Conservation (phyloP, 2,797 vertebrate genomes). For the Decapterus maruadsi region DNA sequence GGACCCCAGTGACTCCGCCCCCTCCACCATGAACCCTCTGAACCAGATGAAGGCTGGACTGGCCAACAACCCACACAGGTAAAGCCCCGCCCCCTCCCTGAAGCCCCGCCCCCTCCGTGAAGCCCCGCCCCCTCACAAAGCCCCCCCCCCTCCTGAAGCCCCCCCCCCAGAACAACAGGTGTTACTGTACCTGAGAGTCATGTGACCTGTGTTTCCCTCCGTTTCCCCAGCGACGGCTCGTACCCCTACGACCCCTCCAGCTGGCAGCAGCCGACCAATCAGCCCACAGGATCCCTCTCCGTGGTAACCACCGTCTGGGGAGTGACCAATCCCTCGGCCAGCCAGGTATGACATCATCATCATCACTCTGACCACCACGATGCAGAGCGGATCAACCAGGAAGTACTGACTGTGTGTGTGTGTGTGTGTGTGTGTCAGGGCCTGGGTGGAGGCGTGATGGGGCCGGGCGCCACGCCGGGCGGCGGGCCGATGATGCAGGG, state of each 20-base stretch:
- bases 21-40: constrained; percentile 90
- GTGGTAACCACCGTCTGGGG: constrained; percentile 97
- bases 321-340: constrained; percentile 92
- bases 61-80: constrained; percentile 93
- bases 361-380: constrained; percentile 73
- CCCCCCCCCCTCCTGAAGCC: no score
- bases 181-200: no score
- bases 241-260: constrained; percentile 89
- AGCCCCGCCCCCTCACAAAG: no score
- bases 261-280: constrained; percentile 92
- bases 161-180: no score
- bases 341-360: constrained; percentile 86
- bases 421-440: constrained; percentile 78
- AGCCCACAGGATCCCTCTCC: constrained; percentile 92
- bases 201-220: no score
- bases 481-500: constrained; percentile 89
- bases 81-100: no score
- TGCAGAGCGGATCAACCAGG: no score
- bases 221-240: constrained; percentile 85
- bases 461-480: constrained; percentile 87
- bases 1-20: constrained; percentile 58
- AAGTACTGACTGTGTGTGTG: not conserved
- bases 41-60: constrained; percentile 97
- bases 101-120: no score
- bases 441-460: constrained; percentile 91